Conservation (phyloP, 1,140 invertebrate species). For the Polypedilum vanderplanki region DNA sequence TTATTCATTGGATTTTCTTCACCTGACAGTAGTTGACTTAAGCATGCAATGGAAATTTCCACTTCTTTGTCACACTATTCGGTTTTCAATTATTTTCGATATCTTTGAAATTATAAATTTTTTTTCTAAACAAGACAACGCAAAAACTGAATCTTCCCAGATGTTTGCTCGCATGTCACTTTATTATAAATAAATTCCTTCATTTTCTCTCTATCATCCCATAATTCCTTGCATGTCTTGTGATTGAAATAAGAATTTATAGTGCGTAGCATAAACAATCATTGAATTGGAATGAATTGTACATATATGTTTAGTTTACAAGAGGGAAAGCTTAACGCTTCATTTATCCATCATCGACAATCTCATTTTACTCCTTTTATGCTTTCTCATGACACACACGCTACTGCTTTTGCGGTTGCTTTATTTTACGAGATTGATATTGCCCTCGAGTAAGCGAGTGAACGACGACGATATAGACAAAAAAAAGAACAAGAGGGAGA, state of each 20-base stretch:
- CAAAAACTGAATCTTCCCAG: neutral
- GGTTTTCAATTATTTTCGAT: too few relatives aligned
- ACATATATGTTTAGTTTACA: neutral
- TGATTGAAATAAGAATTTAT: neutral
- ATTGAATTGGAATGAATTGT: constrained; percentile 4
- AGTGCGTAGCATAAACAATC: constrained; percentile 8
- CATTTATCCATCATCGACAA: constrained; percentile 15
- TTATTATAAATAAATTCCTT: neutral
- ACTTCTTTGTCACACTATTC: too few relatives aligned
- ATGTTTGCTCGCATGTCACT: neutral
- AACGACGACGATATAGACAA: too few relatives aligned
- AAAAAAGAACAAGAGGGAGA: neutral
- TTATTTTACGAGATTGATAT: too few relatives aligned
- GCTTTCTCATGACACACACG: too few relatives aligned
- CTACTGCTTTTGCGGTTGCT: too few relatives aligned
- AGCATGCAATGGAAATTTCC: too few relatives aligned
- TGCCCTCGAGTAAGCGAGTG: too few relatives aligned
- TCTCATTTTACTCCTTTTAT: neutral
- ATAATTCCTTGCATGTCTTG: neutral
- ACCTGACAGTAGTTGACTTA: too few relatives aligned
- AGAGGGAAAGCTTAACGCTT: constrained; percentile 1
- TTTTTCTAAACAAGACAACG: neutral
- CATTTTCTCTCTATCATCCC: neutral
- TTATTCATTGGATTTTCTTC: too few relatives aligned
- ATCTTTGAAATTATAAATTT: too few relatives aligned